Percentiles rank a stretch among this genome's conserved stretches.
Conservation (phyloP, 2,888 invertebrate species). For the Acanthosepion pharaonis region DNA sequence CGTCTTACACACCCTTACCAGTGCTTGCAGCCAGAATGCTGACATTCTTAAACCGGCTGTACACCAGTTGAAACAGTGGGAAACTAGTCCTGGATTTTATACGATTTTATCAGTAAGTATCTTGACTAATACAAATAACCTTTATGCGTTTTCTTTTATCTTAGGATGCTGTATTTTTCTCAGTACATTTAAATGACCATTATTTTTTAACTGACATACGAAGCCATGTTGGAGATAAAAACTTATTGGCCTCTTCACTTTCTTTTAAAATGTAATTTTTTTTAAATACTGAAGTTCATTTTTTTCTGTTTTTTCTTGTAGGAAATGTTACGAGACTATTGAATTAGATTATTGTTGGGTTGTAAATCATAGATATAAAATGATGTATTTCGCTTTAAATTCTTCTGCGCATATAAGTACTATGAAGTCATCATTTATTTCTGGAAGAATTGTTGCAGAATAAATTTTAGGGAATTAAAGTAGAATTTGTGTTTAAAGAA, state of each 20-base stretch:
- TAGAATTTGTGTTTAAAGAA: not conserved
- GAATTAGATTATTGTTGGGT: not conserved
- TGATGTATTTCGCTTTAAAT: not conserved
- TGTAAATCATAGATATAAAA: not conserved
- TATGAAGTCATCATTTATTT: not conserved
- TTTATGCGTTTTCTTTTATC: not conserved
- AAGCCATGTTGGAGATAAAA: too few relatives aligned
- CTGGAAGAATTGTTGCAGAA: not conserved
- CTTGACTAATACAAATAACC: not conserved
- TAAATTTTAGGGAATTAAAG: not conserved
- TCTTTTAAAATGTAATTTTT: too few relatives aligned
- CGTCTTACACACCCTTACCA: conserved; percentile 84
- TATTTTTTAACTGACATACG: too few relatives aligned
- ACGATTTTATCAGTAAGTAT: conserved; percentile 84
- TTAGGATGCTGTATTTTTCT: not conserved
- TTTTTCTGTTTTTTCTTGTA: not conserved
- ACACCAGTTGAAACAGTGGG: conserved; percentile 89
- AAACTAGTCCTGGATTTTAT: conserved; percentile 91
- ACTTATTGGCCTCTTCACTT: too few relatives aligned
- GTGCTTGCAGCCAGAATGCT: conserved; percentile 89
- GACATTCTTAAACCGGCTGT: conserved; percentile 90
- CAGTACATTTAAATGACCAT: too few relatives aligned
- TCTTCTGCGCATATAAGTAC: not conserved
- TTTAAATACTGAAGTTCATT: not conserved
- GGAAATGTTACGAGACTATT: not conserved